These are phyloP conservation scores for Heteromyza rotundicornis DNA, from an alignment of 2,888 invertebrate genomes.

Conservation along the genomic window DNA sequence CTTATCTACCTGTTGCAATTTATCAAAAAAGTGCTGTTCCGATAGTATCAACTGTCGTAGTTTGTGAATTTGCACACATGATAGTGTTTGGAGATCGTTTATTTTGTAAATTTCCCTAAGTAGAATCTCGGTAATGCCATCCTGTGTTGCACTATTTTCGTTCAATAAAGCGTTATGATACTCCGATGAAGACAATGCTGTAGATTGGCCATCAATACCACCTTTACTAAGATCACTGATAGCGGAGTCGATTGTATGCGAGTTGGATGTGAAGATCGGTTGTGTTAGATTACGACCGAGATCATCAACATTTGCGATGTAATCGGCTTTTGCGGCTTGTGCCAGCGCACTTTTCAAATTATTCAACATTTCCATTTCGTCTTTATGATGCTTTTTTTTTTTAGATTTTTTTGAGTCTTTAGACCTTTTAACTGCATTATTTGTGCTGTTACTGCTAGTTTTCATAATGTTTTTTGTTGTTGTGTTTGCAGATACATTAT, in stretches of 20 bases:
- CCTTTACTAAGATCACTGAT: not conserved
- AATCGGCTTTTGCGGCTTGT: slow-evolving; percentile 25
- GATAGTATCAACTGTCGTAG: slow-evolving; percentile 46
- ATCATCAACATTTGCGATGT: too few species aligned
- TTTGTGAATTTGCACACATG: slow-evolving; percentile 43
- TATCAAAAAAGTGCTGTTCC: slow-evolving; percentile 56
- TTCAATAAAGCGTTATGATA: slow-evolving; percentile 20
- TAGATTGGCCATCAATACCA: slow-evolving; percentile 5
- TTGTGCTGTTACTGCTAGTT: not conserved
- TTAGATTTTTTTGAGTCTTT: slow-evolving; percentile 41
- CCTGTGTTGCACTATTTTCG: slow-evolving; percentile 33
- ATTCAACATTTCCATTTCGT: slow-evolving; percentile 61
- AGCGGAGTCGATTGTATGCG: not conserved
- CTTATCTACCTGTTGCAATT: slow-evolving; percentile 57
- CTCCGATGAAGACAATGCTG: slow-evolving; percentile 19
- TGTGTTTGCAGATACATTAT: slow-evolving; percentile 8
- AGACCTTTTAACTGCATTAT: slow-evolving; percentile 1
- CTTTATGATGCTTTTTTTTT: slow-evolving; percentile 58
- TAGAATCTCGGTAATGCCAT: slow-evolving; percentile 41
- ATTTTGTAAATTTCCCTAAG: slow-evolving; percentile 57
- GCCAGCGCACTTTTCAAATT: slow-evolving; percentile 55
- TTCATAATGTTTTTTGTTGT: not conserved
- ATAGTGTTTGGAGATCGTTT: slow-evolving; percentile 45
- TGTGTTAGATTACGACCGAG: not conserved
- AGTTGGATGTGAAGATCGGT: not conserved